phyloP scores from a whole-genome alignment of 2,888 invertebrate genomes.

The Agrochola lota region DNA sequence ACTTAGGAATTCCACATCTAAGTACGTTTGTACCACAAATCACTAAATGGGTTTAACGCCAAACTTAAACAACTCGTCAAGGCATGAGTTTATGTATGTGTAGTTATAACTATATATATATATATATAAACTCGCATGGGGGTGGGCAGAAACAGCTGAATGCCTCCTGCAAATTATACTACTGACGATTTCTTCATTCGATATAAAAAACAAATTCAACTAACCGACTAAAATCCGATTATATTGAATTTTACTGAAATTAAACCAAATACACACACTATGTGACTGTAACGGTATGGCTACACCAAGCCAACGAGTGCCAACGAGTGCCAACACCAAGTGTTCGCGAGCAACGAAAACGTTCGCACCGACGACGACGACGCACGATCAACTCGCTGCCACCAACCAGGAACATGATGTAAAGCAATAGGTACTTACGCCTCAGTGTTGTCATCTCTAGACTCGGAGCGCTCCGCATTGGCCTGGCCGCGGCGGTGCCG shows the following conservation, averaged over 20 bases:
- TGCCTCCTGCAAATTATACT: background rate
- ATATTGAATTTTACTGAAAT: background rate
- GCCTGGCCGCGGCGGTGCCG: constrained; percentile 89
- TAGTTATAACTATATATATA: background rate
- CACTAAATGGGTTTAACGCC: too few species aligned
- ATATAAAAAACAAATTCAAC: background rate
- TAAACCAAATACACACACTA: background rate
- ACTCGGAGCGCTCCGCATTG: constrained; percentile 93
- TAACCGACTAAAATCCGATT: background rate
- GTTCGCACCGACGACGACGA: background rate
- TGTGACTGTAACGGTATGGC: background rate
- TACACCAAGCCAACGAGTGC: too few species aligned
- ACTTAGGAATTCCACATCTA: background rate
- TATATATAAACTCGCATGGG: background rate
- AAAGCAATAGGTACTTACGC: constrained; percentile 85
- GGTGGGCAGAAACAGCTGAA: background rate
- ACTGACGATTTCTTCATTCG: background rate
- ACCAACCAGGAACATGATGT: background rate
- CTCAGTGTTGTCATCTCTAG: constrained; percentile 90
- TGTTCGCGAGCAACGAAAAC: background rate
- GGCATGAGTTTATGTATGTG: too few species aligned
- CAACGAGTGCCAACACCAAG: background rate
- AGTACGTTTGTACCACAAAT: background rate
- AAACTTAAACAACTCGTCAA: too few species aligned
- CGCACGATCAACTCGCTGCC: background rate